Evolutionary conservation across 2,888 invertebrate genomes (phyloP), one percentile per base, ranked within the genome.

Genomic region (Meloe dianella): DNA sequence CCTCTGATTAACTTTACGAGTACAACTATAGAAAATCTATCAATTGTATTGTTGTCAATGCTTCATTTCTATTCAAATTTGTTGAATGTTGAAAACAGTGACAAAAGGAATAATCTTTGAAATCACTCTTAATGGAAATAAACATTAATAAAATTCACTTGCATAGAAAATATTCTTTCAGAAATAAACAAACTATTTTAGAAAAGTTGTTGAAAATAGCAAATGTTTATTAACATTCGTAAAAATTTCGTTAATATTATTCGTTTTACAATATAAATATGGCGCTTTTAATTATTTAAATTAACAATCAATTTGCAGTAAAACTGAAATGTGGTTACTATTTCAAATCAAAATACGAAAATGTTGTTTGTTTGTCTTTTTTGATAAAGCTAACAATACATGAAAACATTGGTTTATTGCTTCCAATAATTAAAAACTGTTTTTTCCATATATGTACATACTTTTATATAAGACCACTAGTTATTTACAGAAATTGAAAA

Each of bases 1-100:
- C 20, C 20, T 47, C 2, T 14, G n/a, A 35, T 35, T 17, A 41
- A 41, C 7, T n/a, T 17, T 41, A 41, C 41, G 17, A 41, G 17
- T 41, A 41, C 41, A 41, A 17, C 41, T 41, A 41, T 17, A 41
- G 41, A n/a, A 41, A 41, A 41, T 41, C 41, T n/a, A 41, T 41
- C 41, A 41, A 41, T 41, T 41, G 41, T 41, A 12, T 12, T 1
- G n/a, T 41, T 41, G 17, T n/a, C 41, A 41, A 17, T 41, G 41
- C n/a, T n/a, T n/a, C 12, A 41, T 12, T 41, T 41, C 41, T 41
- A 41, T 41, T 41, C 7, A 41, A 17, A 41, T 6, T 41, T 17
- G n/a, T 17, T n/a, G n/a, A n/a, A 41, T 41, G 17, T 41, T n/a
- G n/a, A 8, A 7, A 17, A 17, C 41, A 41, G 6, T n/a, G 41